Evolutionary conservation across 2,797 vertebrate genomes (phyloP).

Genomic region (Poeciliopsis gracilis): DNA sequence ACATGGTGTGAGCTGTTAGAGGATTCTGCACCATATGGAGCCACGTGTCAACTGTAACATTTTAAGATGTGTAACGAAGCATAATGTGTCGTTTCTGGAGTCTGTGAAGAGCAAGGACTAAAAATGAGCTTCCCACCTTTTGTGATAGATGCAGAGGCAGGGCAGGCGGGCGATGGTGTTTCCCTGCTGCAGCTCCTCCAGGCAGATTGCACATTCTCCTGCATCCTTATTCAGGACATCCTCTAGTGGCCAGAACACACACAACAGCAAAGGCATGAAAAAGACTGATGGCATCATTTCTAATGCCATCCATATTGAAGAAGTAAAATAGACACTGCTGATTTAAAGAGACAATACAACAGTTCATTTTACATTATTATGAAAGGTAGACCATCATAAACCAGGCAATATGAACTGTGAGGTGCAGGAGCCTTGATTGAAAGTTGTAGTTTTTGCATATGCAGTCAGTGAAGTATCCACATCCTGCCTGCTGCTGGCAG

Average conservation of each 20-base stretch:
- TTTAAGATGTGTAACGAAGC: not conserved
- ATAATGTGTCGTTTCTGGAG: not conserved
- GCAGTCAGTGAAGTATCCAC: not conserved
- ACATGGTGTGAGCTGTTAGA: not conserved
- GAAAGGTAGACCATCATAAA: not conserved
- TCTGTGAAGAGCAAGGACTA: not conserved
- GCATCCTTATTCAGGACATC: slow-evolving; percentile 93
- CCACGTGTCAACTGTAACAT: not conserved
- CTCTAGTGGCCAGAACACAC: slow-evolving; percentile 81
- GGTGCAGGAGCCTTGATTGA: not conserved
- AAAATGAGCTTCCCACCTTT: slow-evolving; percentile 80
- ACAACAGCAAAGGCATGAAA: not conserved
- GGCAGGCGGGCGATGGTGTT: slow-evolving; percentile 95
- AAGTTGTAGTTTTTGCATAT: not conserved
- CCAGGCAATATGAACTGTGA: not conserved
- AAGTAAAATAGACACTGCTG: not conserved
- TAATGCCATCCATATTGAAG: not conserved
- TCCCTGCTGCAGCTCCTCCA: slow-evolving; percentile 93
- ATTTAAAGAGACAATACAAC: not conserved
- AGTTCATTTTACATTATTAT: not conserved
- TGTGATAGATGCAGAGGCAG: slow-evolving; percentile 97
- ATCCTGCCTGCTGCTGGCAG: not conserved
- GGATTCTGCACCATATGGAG: not conserved
- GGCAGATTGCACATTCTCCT: slow-evolving; percentile 96
- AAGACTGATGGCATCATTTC: not conserved